Conservation (phyloP, 2,113 vertebrate species). For the Monopterus albus region DNA sequence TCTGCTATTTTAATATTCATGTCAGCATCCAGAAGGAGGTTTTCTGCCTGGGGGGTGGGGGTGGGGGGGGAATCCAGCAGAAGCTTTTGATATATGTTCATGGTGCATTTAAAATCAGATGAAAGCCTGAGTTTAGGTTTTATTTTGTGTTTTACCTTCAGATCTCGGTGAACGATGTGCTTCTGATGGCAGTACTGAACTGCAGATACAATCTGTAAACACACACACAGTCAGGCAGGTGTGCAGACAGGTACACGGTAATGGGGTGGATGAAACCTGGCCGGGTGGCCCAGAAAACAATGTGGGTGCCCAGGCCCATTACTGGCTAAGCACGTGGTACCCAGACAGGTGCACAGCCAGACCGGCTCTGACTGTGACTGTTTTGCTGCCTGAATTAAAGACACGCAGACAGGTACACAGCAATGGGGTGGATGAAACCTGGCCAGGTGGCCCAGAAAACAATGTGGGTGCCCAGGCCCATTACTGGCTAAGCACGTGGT, state of each 20-base stretch:
- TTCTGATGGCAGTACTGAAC: constrained; percentile 70
- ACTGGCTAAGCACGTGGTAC: too few relatives aligned
- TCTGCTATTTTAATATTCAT: constrained; percentile 98
- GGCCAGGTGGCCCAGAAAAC: too few relatives aligned
- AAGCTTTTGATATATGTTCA: neutral
- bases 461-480: too few relatives aligned
- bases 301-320: too few relatives aligned
- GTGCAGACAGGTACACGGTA: neutral
- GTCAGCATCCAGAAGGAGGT: constrained; percentile 91
- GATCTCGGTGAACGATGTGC: constrained; percentile 60
- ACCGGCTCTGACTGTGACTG: too few relatives aligned
- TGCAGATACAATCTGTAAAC: constrained; percentile 57
- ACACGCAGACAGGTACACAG: neutral
- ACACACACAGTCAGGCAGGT: too few relatives aligned
- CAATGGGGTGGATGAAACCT: too few relatives aligned
- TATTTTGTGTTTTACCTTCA: constrained; percentile 41
- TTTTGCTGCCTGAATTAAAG: neutral
- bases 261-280: too few relatives aligned
- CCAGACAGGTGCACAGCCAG: too few relatives aligned
- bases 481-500: too few relatives aligned
- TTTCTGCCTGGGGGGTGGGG: constrained; percentile 87
- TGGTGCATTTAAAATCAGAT: neutral
- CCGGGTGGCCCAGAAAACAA: too few relatives aligned
- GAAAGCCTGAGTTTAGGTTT: neutral
- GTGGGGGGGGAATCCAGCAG: neutral